A percentile compares a stretch with the other conserved stretches of the same genome.
phyloP scores from a whole-genome alignment of 30 jellyfish, hydroid and myxozoan species.

The Phacellophora camtschatica region DNA sequence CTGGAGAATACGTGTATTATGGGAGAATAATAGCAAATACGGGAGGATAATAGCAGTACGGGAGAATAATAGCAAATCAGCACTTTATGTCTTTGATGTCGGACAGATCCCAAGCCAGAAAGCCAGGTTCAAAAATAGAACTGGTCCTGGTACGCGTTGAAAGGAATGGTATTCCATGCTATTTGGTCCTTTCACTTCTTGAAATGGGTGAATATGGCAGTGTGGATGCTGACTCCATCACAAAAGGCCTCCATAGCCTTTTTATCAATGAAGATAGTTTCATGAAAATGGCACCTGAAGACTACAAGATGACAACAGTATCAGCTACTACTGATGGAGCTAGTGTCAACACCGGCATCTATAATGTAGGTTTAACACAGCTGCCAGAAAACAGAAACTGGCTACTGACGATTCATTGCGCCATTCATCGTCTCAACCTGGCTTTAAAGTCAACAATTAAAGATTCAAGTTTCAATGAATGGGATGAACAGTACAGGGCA shows the following conservation, averaged over 20 bases:
- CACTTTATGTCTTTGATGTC: slow-evolving; percentile 22
- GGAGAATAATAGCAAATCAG: slow-evolving; percentile 36
- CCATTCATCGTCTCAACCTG: slow-evolving; percentile 38
- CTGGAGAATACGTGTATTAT: slow-evolving; percentile 36
- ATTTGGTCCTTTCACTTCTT: slow-evolving; percentile 33
- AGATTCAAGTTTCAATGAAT: neutral
- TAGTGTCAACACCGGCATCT: slow-evolving; percentile 36
- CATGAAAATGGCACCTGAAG: neutral
- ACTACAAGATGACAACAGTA: neutral
- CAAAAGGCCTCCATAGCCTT: slow-evolving; percentile 17
- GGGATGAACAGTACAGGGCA: slow-evolving; percentile 35
- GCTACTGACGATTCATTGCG: slow-evolving; percentile 58
- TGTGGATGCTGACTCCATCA: slow-evolving; percentile 51
- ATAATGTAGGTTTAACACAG: slow-evolving; percentile 36
- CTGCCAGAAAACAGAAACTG: slow-evolving; percentile 8
- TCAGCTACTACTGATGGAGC: slow-evolving; percentile 70
- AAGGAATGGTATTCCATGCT: slow-evolving; percentile 54
- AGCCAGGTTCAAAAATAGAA: slow-evolving; percentile 51
- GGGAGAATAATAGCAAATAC: slow-evolving; percentile 23
- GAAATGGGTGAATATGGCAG: slow-evolving; percentile 68
- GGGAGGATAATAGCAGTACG: slow-evolving; percentile 32
- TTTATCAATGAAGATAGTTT: neutral
- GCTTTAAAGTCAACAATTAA: slow-evolving; percentile 52
- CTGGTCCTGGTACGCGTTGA: slow-evolving; percentile 35
- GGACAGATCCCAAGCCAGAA: slow-evolving; percentile 66